Base-by-base conservation (phyloP, 1,140 invertebrate genomes). In the Pseudomyrmex pallidus region DNA sequence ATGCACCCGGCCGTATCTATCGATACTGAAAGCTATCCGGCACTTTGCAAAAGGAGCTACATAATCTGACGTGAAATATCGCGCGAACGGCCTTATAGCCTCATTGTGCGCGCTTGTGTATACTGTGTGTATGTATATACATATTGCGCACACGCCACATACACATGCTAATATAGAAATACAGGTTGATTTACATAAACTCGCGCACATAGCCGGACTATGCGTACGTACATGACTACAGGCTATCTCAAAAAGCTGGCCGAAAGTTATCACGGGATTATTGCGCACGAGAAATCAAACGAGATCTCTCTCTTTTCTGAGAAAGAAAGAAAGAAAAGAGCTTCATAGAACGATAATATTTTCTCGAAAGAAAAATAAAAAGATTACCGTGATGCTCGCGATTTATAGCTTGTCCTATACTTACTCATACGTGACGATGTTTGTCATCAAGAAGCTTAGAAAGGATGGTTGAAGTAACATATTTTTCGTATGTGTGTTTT, bases 1-100 rank as follows among this genome's bases (percentile, higher is more conserved):
- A 76, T 67, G 54, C 70, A 54, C 64, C 57, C 50, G n/a, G 56
- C 68, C 22, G n/a, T 57, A 80, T 84, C 64, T 82, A 87, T 87
- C 77, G 84, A 83, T 83, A 85, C 67, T 84, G 85, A 85, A 85
- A 82, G 76, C 64, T 68, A 68, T 72, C 74, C 48, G 84, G 68
- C 82, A 80, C 82, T 78, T 59, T 84, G 52, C 84, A 64, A 86
- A 35, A 80, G 85, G 74, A 77, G 83, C 77, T 82, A 85, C 83
- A 85, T 87, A 88, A 88, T 87, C 88, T 86, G 84, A 89, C 82
- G 82, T 89, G 88, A 89, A 89, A 88, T 89, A 89, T 89, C 86
- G 84, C 82, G 46, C 74, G 82, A 86, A 82, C 68, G 72, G 78
- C 57, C 35, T 87, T 87, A 87, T 77, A 76, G 61, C 72, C 66